Percentiles rank a stretch among this genome's conserved stretches.
Conservation (phyloP, 2,888 invertebrate genomes). For the Poecilus cupreus region DNA sequence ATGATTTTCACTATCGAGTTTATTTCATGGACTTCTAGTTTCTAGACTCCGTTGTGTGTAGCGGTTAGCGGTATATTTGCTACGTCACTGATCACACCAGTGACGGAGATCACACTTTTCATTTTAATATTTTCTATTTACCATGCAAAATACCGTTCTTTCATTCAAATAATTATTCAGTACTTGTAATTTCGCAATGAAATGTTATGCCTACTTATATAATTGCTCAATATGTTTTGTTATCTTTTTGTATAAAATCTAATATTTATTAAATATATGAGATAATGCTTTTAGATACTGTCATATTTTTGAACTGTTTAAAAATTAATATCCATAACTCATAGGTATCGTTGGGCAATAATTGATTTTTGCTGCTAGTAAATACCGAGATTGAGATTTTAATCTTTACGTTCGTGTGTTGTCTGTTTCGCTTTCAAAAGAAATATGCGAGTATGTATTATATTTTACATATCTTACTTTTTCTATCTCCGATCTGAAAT, state of each 20-base stretch:
- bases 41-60: constrained; percentile 1
- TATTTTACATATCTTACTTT: not conserved
- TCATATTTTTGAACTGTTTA: constrained; percentile 6
- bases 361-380: constrained; percentile 3
- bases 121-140: not conserved
- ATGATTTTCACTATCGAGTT: constrained; percentile 22
- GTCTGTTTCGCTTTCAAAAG: not conserved
- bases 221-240: too few relatives aligned
- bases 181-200: not conserved
- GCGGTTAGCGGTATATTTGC: constrained; percentile 8
- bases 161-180: too few relatives aligned
- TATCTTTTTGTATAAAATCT: too few relatives aligned
- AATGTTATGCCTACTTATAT: not conserved
- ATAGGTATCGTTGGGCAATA: not conserved
- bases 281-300: not conserved
- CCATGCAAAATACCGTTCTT: too few relatives aligned
- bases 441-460: not conserved
- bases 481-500: not conserved
- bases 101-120: not conserved
- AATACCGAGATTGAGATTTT: not conserved
- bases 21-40: constrained; percentile 24
- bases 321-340: constrained; percentile 24
- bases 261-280: not conserved
- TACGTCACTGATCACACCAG: constrained; percentile 22
- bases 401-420: not conserved